A percentile compares a stretch with the other conserved stretches of the same genome.
phyloP scores from a whole-genome alignment of 2,113 vertebrate species.

The Semnornis frantzii region DNA sequence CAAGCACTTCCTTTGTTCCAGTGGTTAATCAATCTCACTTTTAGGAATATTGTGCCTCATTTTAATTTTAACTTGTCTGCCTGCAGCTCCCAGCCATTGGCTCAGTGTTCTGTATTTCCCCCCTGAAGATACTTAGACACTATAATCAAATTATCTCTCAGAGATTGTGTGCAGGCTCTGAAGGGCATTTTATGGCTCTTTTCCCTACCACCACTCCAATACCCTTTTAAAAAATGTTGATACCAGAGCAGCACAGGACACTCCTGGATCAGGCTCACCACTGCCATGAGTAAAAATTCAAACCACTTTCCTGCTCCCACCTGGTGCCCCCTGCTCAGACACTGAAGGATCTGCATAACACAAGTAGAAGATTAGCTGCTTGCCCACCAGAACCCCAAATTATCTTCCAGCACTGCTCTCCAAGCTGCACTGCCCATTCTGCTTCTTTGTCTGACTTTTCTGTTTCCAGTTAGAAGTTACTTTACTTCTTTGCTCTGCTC shows the following conservation, averaged over 20 bases:
- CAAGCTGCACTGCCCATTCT: neutral
- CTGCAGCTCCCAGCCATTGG: slow-evolving; percentile 17
- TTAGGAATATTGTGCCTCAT: slow-evolving; percentile 52
- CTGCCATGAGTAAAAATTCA: neutral
- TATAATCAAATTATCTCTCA: slow-evolving; percentile 54
- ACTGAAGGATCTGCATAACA: neutral
- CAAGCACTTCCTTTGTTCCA: slow-evolving; percentile 52
- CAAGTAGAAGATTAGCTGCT: neutral
- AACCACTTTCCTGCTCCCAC: neutral
- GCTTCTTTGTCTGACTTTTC: neutral
- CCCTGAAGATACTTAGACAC: slow-evolving; percentile 50
- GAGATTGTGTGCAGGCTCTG: slow-evolving; percentile 1
- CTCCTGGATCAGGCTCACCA: neutral
- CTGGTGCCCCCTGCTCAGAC: neutral
- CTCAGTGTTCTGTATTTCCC: slow-evolving; percentile 46
- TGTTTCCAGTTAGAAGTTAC: neutral
- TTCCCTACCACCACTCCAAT: neutral
- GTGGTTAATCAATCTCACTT: slow-evolving; percentile 62
- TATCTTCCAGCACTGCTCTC: neutral
- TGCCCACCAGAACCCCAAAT: neutral
- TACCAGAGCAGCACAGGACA: neutral
- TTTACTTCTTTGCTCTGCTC: neutral
- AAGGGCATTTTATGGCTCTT: neutral
- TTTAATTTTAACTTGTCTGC: slow-evolving; percentile 59
- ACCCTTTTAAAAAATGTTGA: slow-evolving; percentile 12